A percentile compares a stretch with the other conserved stretches of the same genome.
Evolutionary conservation across 2,113 vertebrate species (phyloP).

Genomic region (Dasyprocta punctata): DNA sequence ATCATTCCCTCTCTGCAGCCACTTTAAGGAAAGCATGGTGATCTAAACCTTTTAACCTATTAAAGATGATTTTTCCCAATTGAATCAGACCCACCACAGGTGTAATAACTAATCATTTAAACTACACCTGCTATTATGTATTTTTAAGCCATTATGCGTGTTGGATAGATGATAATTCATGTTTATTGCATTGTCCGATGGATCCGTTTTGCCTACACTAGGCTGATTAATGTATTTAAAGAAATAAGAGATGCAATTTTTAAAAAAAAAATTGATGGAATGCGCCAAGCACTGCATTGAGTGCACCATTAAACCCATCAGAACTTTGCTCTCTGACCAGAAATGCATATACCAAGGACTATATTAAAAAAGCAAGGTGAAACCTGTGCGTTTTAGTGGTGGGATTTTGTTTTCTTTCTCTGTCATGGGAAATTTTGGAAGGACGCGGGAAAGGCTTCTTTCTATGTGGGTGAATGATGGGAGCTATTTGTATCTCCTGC

Average conservation of each 20-base stretch:
- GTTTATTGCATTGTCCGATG: conserved; percentile 97
- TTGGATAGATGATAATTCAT: conserved; percentile 97
- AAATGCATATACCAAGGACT: conserved; percentile 87
- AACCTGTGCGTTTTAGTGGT: conserved; percentile 82
- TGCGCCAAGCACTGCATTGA: conserved; percentile 88
- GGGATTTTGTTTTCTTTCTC: conserved; percentile 73
- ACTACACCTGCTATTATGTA: conserved; percentile 95
- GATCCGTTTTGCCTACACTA: conserved; percentile 93
- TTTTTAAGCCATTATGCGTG: conserved; percentile 93
- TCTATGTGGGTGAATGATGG: neutral
- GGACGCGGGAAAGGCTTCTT: conserved; percentile 52
- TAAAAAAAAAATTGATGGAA: conserved; percentile 88
- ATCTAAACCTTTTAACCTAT: conserved; percentile 99
- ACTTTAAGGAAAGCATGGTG: conserved; percentile 99
- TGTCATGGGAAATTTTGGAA: conserved; percentile 80
- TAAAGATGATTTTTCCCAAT: conserved; percentile 99
- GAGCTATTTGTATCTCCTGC: conserved; percentile 21
- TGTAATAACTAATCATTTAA: conserved; percentile 99
- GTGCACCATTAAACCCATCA: conserved; percentile 92
- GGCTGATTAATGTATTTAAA: conserved; percentile 92
- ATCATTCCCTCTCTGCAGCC: conserved; percentile 98
- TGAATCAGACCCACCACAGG: conserved; percentile 99
- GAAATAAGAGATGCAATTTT: conserved; percentile 92
- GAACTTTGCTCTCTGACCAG: conserved; percentile 91
- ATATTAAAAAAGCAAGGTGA: conserved; percentile 87